A percentile compares a stretch with the other conserved stretches of the same genome.
Conservation (phyloP, 2,797 vertebrate genomes). For the Paguma larvata region DNA sequence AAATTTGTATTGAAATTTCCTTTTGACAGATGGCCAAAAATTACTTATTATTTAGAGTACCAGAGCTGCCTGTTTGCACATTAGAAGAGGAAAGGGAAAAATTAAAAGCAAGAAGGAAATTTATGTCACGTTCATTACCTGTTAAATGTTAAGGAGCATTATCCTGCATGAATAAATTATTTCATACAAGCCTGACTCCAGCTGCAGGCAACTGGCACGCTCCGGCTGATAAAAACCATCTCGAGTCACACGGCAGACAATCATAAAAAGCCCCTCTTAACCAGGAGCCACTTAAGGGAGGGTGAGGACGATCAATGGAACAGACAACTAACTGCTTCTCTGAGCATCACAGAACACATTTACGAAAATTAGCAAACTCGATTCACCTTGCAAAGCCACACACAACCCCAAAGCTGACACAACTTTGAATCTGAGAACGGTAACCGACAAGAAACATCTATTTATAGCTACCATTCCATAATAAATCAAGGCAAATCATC, state of each 20-base stretch:
- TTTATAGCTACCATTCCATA: conserved; percentile 74
- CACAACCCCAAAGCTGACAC: conserved; percentile 77
- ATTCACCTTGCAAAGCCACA: conserved; percentile 86
- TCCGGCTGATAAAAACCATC: conserved; percentile 86
- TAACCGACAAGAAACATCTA: conserved; percentile 81
- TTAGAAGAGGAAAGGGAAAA: conserved; percentile 91
- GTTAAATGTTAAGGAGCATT: conserved; percentile 92
- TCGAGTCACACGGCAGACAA: conserved; percentile 87
- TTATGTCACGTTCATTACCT: conserved; percentile 92
- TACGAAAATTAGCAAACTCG: conserved; percentile 88
- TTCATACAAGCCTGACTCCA: conserved; percentile 87
- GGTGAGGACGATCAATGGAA: conserved; percentile 84
- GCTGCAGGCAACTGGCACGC: conserved; percentile 86
- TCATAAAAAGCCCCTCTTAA: conserved; percentile 88
- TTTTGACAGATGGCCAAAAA: conserved; percentile 94
- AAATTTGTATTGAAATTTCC: conserved; percentile 93
- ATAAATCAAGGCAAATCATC: conserved; percentile 80
- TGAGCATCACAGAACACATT: conserved; percentile 88
- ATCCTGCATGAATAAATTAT: conserved; percentile 91
- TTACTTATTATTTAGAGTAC: conserved; percentile 93
- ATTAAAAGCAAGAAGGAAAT: conserved; percentile 91
- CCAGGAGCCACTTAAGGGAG: conserved; percentile 87
- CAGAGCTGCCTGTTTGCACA: conserved; percentile 91
- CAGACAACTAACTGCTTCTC: conserved; percentile 88
- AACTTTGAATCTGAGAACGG: conserved; percentile 71